Evolutionary conservation across 2,113 vertebrate genomes (phyloP), one percentile per base, ranked within the genome.

Genomic region (Bucco capensis): DNA sequence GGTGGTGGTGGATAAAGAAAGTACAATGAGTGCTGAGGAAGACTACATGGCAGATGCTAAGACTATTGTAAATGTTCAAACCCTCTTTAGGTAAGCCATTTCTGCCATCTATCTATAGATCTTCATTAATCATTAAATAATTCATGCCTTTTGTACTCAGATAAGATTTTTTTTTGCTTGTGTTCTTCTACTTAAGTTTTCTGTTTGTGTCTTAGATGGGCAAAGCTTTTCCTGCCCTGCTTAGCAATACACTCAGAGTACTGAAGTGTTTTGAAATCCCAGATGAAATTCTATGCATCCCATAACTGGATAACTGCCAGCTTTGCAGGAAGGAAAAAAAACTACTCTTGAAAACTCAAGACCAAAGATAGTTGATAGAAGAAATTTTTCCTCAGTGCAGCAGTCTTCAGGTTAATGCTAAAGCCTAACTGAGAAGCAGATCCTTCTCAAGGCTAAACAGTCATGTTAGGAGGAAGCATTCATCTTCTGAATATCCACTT

Each of bases 41-140:
- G 99, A 99, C 96, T 99, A 99, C 96, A 99, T 99, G 99, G 99
- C 99, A 6, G 99, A 99, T 31, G 99, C 99, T 66, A 99, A 99
- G 87, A 99, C 99, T 11, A 99, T 99, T 42, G 99, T 99, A 64
- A 99, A 99, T 22, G 99, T 99, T 50, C 99, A 99, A 93, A 99
- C 99, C 1, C 98, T 99, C 71, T 99, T 99, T 97, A 99, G 99
- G 99, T 99, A 96, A 54, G 86, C 30, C 5, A 19, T 54, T 62
- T 84, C 38, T 72, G 5, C 18, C 25, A 6, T 57, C 21, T 35
- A 3, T 22, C 12, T n/a, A 7, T 57, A n/a, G n/a, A 16, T 31
- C 28, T 19, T 86, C 25, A 8, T 76, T 62, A 38, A n/a, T 4
- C 10, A 10, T 53, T 9, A 73, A 42, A 21, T 53, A 25, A 4